A percentile compares a stretch with the other conserved stretches of the same genome.
Evolutionary conservation across 2,888 invertebrate genomes (phyloP).

Genomic region (Nomada lathburiana): DNA sequence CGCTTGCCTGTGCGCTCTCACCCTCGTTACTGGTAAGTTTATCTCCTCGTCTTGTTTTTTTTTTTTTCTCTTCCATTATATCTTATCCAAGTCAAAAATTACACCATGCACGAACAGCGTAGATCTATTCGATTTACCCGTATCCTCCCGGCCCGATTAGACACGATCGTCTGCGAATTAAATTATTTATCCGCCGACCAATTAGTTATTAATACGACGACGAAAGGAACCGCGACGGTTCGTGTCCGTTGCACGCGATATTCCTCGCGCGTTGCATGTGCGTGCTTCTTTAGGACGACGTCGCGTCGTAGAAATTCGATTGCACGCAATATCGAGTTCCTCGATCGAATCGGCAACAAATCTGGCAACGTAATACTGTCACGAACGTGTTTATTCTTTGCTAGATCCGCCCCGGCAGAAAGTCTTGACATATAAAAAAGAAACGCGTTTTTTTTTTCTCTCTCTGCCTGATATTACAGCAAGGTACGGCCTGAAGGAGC

Average conservation of each 20-base stretch:
- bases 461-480: constrained; percentile 57
- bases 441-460: constrained; percentile 1
- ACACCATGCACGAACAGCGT: neutral
- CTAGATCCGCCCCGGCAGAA: neutral
- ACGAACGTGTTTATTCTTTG: neutral
- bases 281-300: constrained; percentile 38
- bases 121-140: constrained; percentile 3
- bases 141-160: constrained; percentile 19
- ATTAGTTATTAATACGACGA: constrained; percentile 69
- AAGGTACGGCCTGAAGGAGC: constrained; percentile 95
- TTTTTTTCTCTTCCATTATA: neutral
- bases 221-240: constrained; percentile 64
- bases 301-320: constrained; percentile 18
- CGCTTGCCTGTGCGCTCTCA: constrained; percentile 96
- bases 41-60: neutral
- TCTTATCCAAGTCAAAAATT: too few relatives aligned
- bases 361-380: neutral
- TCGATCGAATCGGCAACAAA: constrained; percentile 8
- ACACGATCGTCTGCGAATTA: constrained; percentile 38
- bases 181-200: constrained; percentile 64
- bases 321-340: constrained; percentile 44
- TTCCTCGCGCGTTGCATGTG: constrained; percentile 31
- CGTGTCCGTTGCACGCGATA: constrained; percentile 66
- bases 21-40: constrained; percentile 94
- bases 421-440: neutral